Percentiles rank a stretch among this genome's conserved stretches.
Conservation (phyloP, 2,888 invertebrate species). For the Deroplatys truncata region DNA sequence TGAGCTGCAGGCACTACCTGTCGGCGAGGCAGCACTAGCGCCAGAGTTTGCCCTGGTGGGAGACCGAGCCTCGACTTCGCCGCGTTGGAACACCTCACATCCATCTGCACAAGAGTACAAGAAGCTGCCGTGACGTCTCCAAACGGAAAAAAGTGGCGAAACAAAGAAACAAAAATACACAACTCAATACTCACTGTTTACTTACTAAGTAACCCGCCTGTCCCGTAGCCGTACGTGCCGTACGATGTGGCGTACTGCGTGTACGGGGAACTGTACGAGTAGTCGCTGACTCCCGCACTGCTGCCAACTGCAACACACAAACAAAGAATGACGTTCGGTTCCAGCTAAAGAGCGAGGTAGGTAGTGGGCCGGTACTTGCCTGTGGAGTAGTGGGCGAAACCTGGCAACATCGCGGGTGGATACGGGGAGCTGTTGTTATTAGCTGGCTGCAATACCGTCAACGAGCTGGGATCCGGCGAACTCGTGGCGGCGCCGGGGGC, state of each 20-base stretch:
- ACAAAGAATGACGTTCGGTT: neutral
- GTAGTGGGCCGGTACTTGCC: slow-evolving; percentile 42
- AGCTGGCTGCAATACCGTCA: slow-evolving; percentile 59
- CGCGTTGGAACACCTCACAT: slow-evolving; percentile 27
- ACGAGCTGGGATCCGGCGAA: slow-evolving; percentile 44
- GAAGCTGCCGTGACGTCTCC: slow-evolving; percentile 47
- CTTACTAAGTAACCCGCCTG: slow-evolving; percentile 56
- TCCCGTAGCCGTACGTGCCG: slow-evolving; percentile 48
- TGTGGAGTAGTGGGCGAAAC: slow-evolving; percentile 65
- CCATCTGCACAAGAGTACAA: slow-evolving; percentile 61
- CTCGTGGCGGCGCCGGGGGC: slow-evolving; percentile 36
- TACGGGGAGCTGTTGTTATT: slow-evolving; percentile 50
- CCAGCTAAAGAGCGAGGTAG: too few relatives aligned
- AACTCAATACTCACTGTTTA: slow-evolving; percentile 46
- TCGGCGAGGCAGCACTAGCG: slow-evolving; percentile 66
- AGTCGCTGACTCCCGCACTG: slow-evolving; percentile 49
- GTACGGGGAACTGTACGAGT: slow-evolving; percentile 69
- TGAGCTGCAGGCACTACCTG: slow-evolving; percentile 58
- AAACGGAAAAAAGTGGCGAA: neutral
- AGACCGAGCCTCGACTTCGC: slow-evolving; percentile 54
- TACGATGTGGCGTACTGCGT: slow-evolving; percentile 71
- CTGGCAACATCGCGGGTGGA: slow-evolving; percentile 61
- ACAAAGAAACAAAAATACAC: neutral
- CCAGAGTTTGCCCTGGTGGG: slow-evolving; percentile 67
- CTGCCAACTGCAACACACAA: neutral